phyloP scores from a whole-genome alignment of 2,797 vertebrate genomes.

The Lateolabrax maculatus region DNA sequence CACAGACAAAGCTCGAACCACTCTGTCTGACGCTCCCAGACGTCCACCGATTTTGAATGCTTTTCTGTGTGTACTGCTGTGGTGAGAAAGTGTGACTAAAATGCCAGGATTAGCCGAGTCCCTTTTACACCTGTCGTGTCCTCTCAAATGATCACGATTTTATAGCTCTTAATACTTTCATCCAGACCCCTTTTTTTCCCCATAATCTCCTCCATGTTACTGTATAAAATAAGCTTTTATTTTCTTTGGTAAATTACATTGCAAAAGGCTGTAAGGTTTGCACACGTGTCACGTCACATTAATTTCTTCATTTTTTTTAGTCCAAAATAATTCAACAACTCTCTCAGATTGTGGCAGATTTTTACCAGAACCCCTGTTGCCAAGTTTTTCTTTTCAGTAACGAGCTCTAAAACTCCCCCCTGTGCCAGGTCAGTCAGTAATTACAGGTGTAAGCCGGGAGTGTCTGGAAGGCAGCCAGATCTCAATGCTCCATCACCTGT shows the following conservation, averaged over 20 bases:
- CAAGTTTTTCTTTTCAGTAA: constrained; percentile 28
- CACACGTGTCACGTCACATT: not conserved
- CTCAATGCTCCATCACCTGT: constrained; percentile 51
- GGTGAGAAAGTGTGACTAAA: constrained; percentile 45
- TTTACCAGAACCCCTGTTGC: not conserved
- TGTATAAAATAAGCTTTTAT: not conserved
- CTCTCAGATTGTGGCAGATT: constrained; percentile 7
- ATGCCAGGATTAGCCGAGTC: constrained; percentile 24
- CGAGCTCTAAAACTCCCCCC: constrained; percentile 15
- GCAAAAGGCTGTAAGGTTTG: not conserved
- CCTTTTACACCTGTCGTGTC: constrained; percentile 24
- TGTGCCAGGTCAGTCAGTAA: constrained; percentile 50
- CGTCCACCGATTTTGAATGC: constrained; percentile 21
- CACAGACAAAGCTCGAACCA: constrained; percentile 59
- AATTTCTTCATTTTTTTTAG: not conserved
- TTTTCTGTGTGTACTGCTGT: constrained; percentile 26
- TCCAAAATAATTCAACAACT: constrained; percentile 3
- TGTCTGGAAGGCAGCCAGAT: constrained; percentile 48
- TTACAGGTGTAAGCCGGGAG: constrained; percentile 59
- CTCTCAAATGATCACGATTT: constrained; percentile 1
- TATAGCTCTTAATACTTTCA: not conserved
- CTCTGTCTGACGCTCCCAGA: constrained; percentile 41
- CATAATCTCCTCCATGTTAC: not conserved
- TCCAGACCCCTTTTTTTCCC: not conserved
- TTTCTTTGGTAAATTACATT: constrained; percentile 1